Conservation (phyloP, 2,113 vertebrate genomes). For the Tyrannus savana region DNA sequence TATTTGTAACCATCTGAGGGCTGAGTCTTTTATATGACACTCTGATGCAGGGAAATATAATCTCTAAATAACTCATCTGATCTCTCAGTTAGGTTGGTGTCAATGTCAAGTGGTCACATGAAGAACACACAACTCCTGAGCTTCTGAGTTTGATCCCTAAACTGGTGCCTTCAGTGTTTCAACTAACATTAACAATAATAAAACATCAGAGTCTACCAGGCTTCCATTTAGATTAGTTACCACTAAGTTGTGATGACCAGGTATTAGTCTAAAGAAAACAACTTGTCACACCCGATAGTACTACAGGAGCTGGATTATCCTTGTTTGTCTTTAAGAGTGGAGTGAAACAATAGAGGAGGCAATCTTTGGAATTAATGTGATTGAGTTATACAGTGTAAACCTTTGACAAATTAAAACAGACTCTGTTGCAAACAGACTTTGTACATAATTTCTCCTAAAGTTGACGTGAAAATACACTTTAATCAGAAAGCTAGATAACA, state of each 20-base stretch:
- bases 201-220: not conserved
- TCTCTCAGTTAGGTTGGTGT: not conserved
- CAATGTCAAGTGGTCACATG: not conserved
- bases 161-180: not conserved
- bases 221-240: not conserved
- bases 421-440: slow-evolving; percentile 30
- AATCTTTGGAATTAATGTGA: slow-evolving; percentile 49
- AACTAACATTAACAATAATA: not conserved
- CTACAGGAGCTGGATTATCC: not conserved
- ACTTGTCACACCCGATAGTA: not conserved
- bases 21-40: not conserved
- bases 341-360: slow-evolving; percentile 1
- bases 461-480: slow-evolving; percentile 58
- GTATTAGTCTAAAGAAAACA: not conserved
- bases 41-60: not conserved
- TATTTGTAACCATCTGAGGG: slow-evolving; percentile 16
- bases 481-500: slow-evolving; percentile 67
- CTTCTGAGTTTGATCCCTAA: not conserved
- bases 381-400: not conserved
- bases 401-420: slow-evolving; percentile 58
- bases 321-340: not conserved
- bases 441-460: slow-evolving; percentile 55
- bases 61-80: not conserved
- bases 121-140: not conserved
- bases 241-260: not conserved